A percentile compares a stretch with the other conserved stretches of the same genome.
These are phyloP conservation scores for Toxotes chatareus DNA, from an alignment of 2,113 vertebrate species.

Conservation along the genomic window DNA sequence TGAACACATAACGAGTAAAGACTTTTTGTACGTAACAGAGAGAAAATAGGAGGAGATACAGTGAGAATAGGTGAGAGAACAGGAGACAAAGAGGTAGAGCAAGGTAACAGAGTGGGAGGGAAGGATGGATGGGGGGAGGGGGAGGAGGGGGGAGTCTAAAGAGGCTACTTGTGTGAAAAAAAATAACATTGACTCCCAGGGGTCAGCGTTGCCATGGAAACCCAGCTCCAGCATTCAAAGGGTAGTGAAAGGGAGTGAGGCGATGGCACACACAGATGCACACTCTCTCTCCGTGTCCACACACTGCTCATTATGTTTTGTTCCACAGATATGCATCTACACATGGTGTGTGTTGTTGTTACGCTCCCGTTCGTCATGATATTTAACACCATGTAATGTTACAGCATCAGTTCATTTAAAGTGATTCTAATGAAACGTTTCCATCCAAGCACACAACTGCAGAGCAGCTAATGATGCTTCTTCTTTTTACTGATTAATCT, in stretches of 20 bases:
- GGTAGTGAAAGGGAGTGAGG: slow-evolving; percentile 80
- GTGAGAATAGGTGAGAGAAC: no score
- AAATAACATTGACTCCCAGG: slow-evolving; percentile 81
- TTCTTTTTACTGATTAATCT: background rate
- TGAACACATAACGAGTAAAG: slow-evolving; percentile 4
- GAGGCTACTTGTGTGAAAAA: slow-evolving; percentile 74
- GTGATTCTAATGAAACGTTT: background rate
- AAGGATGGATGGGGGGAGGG: slow-evolving; percentile 31
- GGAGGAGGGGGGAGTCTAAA: slow-evolving; percentile 74
- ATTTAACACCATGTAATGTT: background rate
- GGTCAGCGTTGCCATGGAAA: slow-evolving; percentile 87
- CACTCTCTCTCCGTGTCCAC: background rate
- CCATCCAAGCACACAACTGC: no score
- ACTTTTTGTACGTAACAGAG: background rate
- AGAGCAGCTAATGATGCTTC: background rate
- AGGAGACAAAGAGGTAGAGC: no score
- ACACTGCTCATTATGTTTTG: background rate
- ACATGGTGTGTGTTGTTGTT: background rate
- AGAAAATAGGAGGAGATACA: no score
- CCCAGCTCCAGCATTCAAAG: slow-evolving; percentile 83
- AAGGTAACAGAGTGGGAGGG: background rate
- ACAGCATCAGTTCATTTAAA: background rate
- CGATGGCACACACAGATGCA: slow-evolving; percentile 57
- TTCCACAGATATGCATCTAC: background rate
- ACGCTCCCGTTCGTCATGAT: background rate